Evolutionary conservation across 2,797 vertebrate genomes (phyloP), one percentile per base, ranked within the genome.

Genomic region (Champsocephalus esox): DNA sequence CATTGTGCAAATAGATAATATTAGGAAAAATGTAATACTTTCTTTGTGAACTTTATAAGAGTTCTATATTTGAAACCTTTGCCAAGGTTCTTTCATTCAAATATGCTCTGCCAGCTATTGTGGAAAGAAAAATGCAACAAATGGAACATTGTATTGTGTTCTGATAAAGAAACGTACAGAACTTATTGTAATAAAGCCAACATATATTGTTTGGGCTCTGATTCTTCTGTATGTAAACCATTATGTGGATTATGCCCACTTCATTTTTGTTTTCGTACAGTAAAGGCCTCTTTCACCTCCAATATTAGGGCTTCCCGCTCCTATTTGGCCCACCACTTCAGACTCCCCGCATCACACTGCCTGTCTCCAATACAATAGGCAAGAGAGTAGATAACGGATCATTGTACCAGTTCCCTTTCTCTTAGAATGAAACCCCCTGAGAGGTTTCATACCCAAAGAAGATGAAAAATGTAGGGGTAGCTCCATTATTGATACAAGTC

Each of bases 401-500:
- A 77, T 58, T 84, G 66, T 73, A 73, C 75, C 77, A 56, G 48
- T 82, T 92, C 82, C 75, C 77, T 74, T 90, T 87, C 67, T 84
- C 46, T 34, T 46, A 79, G 81, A 92, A 90, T 86, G 83, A 93
- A 92, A 91, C 87, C 81, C 86, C 85, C 70, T 66, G 79, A 80
- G 89, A 92, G 83, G 88, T 84, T 86, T 75, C 84, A 85, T 87
- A 89, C 81, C 88, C 79, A 51, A 75, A 88, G 83, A 91, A 85
- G 79, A 93, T 92, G 81, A 84, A 86, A 91, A 90, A 84, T 85
- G 77, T 88, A 90, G 75, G 70, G 85, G 81, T 80, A 81, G 83
- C 87, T 90, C 84, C 66, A 87, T 94, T 94, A 94, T 94, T 94
- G 93, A 94, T 91, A 90, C 84, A 91, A 88, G 88, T 93, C 87